Percentiles rank a stretch among this genome's conserved stretches.
Evolutionary conservation across 2,797 vertebrate species (phyloP).

Genomic region (Sparus aurata): DNA sequence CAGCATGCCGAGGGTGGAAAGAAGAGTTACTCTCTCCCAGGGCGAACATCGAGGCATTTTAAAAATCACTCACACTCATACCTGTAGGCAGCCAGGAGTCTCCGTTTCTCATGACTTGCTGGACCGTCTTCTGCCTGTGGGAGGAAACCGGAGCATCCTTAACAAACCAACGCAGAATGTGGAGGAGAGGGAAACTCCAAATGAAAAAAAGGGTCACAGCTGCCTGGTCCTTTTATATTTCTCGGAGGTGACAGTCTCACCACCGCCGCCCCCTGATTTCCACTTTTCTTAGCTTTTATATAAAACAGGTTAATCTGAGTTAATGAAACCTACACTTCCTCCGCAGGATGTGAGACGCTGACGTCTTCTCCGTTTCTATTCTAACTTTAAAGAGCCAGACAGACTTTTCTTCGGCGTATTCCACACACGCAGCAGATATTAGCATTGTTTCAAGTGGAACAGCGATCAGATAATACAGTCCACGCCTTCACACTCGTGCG

Average conservation of each 20-base stretch:
- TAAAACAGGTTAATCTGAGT: slow-evolving; percentile 10
- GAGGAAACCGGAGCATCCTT: slow-evolving; percentile 59
- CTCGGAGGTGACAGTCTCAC: slow-evolving; percentile 15
- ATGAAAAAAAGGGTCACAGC: slow-evolving; percentile 20
- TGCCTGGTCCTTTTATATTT: slow-evolving; percentile 5
- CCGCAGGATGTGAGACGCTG: not conserved
- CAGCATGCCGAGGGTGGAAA: slow-evolving; percentile 30
- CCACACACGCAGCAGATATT: slow-evolving; percentile 20
- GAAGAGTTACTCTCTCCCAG: slow-evolving; percentile 29
- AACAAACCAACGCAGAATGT: slow-evolving; percentile 29
- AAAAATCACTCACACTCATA: slow-evolving; percentile 50
- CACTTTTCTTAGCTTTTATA: not conserved
- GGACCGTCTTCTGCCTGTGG: slow-evolving; percentile 42
- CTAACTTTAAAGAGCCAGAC: slow-evolving; percentile 7
- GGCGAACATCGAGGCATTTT: slow-evolving; percentile 32
- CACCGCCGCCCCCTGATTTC: not conserved
- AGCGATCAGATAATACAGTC: slow-evolving; percentile 26
- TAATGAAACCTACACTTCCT: slow-evolving; percentile 4
- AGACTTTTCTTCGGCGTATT: slow-evolving; percentile 8
- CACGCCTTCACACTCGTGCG: slow-evolving; percentile 11
- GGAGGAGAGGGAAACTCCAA: slow-evolving; percentile 50
- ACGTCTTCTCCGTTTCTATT: slow-evolving; percentile 16
- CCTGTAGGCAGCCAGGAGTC: slow-evolving; percentile 60
- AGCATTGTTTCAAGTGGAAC: slow-evolving; percentile 19
- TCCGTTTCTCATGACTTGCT: slow-evolving; percentile 45